Base-by-base conservation (phyloP, 2,797 vertebrate genomes). In the Onychomys arenicola region DNA sequence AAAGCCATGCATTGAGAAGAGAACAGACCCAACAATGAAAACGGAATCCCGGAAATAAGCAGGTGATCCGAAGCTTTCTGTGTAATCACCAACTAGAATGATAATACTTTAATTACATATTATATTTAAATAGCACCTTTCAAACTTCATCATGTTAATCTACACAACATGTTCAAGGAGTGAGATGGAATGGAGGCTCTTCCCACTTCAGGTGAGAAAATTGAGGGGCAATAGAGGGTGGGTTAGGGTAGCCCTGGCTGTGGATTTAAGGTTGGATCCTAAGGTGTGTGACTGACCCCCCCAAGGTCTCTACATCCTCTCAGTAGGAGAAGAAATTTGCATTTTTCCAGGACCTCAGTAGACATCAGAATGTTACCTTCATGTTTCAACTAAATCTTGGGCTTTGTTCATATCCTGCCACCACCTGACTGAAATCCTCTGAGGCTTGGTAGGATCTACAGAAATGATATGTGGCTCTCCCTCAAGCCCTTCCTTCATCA, bases 91-190 rank as follows among this genome's bases (percentile, higher is more conserved):
- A 97, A 96, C 87, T 88, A 98, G 95, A 94, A 96, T 96, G 97
- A 96, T 97, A 98, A 98, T 97, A 95, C 97, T 97, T 98, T 97
- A 97, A 97, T 97, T 92, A 89, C 82, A 96, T 63, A 97, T 92
- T 96, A 61, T 95, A 97, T 97, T 97, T 97, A 97, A 97, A 96
- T 95, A 96, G 91, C 94, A 94, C 96, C 97, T 98, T 97, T 97
- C 98, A 97, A 88, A 96, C 63, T 40, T 87, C 89, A 96, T 96
- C 97, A 94, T n/a, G 93, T 46, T 97, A 96, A 97, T 96, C 97
- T 95, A 90, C 90, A 93, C 97, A 97, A 95, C 95, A 93, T 96
- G 96, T 93, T 97, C 97, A 76, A 83, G 91, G 40, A 93, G 94
- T 96, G 94, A 69, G 88, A 93, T 75, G 77, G 94, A 91, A 90